These are phyloP conservation scores for Limnodromus scolopaceus DNA, from an alignment of 2,797 vertebrate genomes.

Conservation along the genomic window DNA sequence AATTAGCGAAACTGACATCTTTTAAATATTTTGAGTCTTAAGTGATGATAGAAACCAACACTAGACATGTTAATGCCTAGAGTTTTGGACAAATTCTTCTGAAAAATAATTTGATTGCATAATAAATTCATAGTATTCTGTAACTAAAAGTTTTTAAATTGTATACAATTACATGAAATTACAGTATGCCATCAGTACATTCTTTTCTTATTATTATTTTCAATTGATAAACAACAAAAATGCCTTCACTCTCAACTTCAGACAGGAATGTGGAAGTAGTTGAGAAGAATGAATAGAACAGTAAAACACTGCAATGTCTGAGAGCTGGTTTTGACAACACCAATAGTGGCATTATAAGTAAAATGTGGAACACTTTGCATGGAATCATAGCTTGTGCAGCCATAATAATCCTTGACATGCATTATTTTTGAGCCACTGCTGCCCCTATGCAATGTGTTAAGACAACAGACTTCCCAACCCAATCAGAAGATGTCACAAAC, in stretches of 20 bases:
- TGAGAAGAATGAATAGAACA: conserved; percentile 23
- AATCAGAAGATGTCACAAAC: conserved; percentile 57
- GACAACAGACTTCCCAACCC: conserved; percentile 21
- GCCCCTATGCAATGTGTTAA: conserved; percentile 20
- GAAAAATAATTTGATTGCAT: conserved; percentile 62
- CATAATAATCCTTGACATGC: conserved; percentile 55
- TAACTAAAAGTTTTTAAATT: conserved; percentile 57
- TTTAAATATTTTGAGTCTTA: conserved; percentile 16
- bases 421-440: conserved; percentile 60
- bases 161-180: conserved; percentile 48
- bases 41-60: conserved; percentile 20
- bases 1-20: conserved; percentile 9
- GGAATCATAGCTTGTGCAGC: conserved; percentile 34
- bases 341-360: neutral
- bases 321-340: conserved; percentile 67
- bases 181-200: conserved; percentile 6
- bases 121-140: conserved; percentile 58
- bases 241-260: conserved; percentile 32
- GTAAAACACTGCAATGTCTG: conserved; percentile 10
- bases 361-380: conserved; percentile 55
- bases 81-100: conserved; percentile 31
- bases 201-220: conserved; percentile 58
- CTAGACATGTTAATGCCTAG: conserved; percentile 8
- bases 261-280: conserved; percentile 19
- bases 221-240: conserved; percentile 39